Percentiles rank a stretch among this genome's conserved stretches.
These are phyloP conservation scores for Lissonota sp. DNA, from an alignment of 2,888 invertebrate species.

Conservation along the genomic window DNA sequence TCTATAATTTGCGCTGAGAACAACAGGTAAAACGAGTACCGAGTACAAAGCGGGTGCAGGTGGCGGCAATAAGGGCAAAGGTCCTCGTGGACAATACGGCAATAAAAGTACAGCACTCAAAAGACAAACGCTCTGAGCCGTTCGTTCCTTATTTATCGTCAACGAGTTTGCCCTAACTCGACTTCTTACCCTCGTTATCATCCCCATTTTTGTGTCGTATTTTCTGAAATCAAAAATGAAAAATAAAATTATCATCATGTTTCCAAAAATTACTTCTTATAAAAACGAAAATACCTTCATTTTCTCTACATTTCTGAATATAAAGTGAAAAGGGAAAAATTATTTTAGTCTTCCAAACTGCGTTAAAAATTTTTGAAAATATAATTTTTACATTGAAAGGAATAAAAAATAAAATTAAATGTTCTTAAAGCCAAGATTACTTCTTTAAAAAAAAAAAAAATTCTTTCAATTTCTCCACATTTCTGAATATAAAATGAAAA, in stretches of 20 bases:
- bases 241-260: neutral
- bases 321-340: too few species aligned
- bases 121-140: slow-evolving; percentile 89
- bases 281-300: too few species aligned
- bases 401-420: neutral
- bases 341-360: neutral
- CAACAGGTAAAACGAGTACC: slow-evolving; percentile 88
- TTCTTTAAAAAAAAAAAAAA: too few species aligned
- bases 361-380: neutral
- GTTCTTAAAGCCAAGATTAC: too few species aligned
- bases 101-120: slow-evolving; percentile 88
- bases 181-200: slow-evolving; percentile 89
- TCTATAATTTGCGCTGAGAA: slow-evolving; percentile 89
- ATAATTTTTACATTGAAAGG: too few species aligned
- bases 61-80: slow-evolving; percentile 87
- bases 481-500: too few species aligned
- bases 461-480: too few species aligned
- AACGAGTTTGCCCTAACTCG: slow-evolving; percentile 87
- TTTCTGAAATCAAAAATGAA: neutral
- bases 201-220: slow-evolving; percentile 85
- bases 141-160: slow-evolving; percentile 88
- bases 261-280: too few species aligned
- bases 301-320: neutral
- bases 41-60: slow-evolving; percentile 87
- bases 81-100: slow-evolving; percentile 86